A percentile compares a stretch with the other conserved stretches of the same genome.
Evolutionary conservation across 2,888 invertebrate species (phyloP).

Genomic region (Ichneumon xanthorius): DNA sequence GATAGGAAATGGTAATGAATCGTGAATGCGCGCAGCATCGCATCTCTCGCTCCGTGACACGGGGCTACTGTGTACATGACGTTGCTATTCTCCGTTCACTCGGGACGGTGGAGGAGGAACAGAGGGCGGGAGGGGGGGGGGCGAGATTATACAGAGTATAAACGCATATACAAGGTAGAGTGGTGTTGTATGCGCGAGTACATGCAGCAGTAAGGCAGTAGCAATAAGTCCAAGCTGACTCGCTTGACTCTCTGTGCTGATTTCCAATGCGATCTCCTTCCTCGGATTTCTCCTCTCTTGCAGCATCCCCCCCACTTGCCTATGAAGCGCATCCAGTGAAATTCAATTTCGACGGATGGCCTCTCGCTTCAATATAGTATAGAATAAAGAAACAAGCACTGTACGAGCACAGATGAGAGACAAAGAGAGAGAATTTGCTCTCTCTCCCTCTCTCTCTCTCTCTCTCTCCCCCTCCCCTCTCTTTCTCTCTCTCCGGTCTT

Average conservation of each 20-base stretch:
- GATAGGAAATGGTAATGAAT: conserved; percentile 69
- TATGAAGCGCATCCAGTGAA: conserved; percentile 49
- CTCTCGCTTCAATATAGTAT: conserved; percentile 11
- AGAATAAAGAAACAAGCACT: not conserved
- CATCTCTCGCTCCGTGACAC: conserved; percentile 42
- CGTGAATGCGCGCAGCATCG: conserved; percentile 63
- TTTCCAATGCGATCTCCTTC: conserved; percentile 66
- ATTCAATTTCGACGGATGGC: conserved; percentile 59
- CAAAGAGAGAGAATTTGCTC: not conserved
- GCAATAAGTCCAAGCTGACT: conserved; percentile 47
- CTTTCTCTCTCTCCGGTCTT: conserved; percentile 18
- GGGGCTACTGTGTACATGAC: conserved; percentile 16
- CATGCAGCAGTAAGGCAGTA: conserved; percentile 9
- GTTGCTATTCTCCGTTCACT: not conserved
- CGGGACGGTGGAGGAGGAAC: not conserved
- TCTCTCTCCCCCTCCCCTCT: not conserved
- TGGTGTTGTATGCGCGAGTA: conserved; percentile 4
- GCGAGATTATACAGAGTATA: conserved; percentile 9
- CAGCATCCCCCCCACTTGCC: not conserved
- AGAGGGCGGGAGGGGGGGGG: not conserved
- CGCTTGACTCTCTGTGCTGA: conserved; percentile 56
- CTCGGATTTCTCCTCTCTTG: conserved; percentile 55
- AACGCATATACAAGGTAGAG: not conserved
- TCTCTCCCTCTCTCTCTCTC: not conserved
- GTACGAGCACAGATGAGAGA: not conserved